Percentiles rank a stretch among this genome's conserved stretches.
These are phyloP conservation scores for Diadumene lineata DNA, from an alignment of 92 coral and sea anemone genomes.

Conservation along the genomic window DNA sequence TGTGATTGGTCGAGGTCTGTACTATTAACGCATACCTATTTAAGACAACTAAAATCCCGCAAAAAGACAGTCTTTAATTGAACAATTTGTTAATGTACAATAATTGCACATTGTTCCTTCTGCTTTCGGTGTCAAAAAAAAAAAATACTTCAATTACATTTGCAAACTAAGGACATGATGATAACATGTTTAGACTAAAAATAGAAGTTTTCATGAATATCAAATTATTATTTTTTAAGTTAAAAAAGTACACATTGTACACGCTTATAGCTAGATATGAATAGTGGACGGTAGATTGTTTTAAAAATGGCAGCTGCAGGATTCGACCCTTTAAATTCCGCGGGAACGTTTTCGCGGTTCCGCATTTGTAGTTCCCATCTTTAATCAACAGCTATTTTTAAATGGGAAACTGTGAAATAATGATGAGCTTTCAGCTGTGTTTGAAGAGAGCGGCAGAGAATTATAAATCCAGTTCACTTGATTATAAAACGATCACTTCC, in stretches of 20 bases:
- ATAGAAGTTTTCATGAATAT: too few species aligned
- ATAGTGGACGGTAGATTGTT: too few species aligned
- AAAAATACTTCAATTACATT: too few species aligned
- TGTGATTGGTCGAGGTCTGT: not conserved
- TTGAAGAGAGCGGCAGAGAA: not conserved
- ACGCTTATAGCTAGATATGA: too few species aligned
- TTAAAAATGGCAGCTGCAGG: too few species aligned
- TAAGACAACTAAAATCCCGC: not conserved
- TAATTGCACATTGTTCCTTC: not conserved
- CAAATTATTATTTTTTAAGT: too few species aligned
- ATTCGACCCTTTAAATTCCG: not conserved
- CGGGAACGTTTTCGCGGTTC: not conserved
- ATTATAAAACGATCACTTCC: not conserved
- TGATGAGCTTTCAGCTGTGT: not conserved
- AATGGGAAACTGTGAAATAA: not conserved
- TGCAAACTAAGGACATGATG: too few species aligned
- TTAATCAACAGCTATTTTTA: too few species aligned
- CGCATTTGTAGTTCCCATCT: not conserved
- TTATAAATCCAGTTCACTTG: not conserved
- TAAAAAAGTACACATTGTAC: too few species aligned
- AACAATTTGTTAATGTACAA: not conserved
- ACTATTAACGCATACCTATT: not conserved
- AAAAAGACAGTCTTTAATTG: conserved; percentile 2
- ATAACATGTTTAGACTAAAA: too few species aligned
- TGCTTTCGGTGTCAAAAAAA: too few species aligned